Base-by-base conservation (phyloP, 2,888 invertebrate species). In the Podotricha telesiphe region DNA sequence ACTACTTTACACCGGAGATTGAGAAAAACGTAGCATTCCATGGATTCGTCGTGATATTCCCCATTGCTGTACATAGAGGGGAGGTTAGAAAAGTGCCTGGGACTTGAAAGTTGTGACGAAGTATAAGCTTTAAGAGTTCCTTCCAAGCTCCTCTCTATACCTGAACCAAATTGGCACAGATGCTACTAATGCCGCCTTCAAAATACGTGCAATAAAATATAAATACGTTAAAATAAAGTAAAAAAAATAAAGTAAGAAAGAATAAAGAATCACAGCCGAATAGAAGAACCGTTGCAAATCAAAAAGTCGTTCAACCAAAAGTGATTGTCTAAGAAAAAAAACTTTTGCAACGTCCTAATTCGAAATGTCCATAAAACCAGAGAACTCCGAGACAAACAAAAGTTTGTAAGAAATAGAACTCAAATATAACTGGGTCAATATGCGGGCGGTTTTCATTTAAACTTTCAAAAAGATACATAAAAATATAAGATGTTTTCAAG, bases 391-490 rank as follows among this genome's bases (percentile, higher is more conserved):
- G 65, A 75, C 73, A 73, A 73, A 74, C 64, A 74, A 69, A 74
- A 74, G 63, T 72, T 72, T 65, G 55, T 66, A 70, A 70, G 72
- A 72, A 72, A 72, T 70, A 55, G 53, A 64, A 82, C 76, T 79
- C 77, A 81, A 80, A 81, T 76, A 75, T 67, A 80, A 79, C 77
- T 77, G 73, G 78, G 79, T 75, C 78, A 79, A 73, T 73, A 77
- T 78, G 77, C 77, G 80, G 79, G 79, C 72, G 70, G 55, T 73
- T 72, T 66, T 65, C 69, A 67, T 65, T 65, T 65, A 65, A 73
- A 71, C 73, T 73, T 72, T 11, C 56, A 50, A 62, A 73, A 64
- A 73, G 59, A 59, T 53, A 67, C 59, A 65, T 64, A 63, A 56
- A 71, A 69, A 67, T 55, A 62, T 61, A 72, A 72, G 34, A 53